Evolutionary conservation across 2,797 vertebrate species (phyloP).

Genomic region (Toxotes lorentzi): DNA sequence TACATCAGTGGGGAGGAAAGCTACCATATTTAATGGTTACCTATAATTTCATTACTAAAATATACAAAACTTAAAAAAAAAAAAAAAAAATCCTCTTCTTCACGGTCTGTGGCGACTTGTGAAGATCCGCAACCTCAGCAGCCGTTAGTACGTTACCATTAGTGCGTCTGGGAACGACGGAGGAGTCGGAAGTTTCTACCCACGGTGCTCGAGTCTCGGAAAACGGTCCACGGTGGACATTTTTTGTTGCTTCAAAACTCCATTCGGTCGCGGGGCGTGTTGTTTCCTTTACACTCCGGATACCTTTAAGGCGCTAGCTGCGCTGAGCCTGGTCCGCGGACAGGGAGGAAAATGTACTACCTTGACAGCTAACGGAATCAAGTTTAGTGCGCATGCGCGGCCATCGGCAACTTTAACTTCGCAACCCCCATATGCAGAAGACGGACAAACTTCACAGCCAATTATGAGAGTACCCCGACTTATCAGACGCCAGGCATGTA

Average conservation of each 20-base stretch:
- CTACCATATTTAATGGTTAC: constrained; percentile 16
- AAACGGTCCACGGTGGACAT: constrained; percentile 7
- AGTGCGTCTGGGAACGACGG: constrained; percentile 12
- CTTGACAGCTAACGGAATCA: constrained; percentile 78
- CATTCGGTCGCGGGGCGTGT: neutral
- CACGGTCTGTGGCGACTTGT: neutral
- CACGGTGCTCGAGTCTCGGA: constrained; percentile 15
- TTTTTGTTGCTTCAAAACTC: neutral
- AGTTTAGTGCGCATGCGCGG: constrained; percentile 73
- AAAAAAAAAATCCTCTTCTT: neutral
- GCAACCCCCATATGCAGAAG: constrained; percentile 34
- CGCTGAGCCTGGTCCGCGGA: constrained; percentile 21
- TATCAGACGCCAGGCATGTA: constrained; percentile 25
- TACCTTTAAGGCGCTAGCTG: neutral
- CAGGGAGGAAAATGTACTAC: constrained; percentile 35
- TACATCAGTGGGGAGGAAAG: neutral
- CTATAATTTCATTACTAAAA: neutral
- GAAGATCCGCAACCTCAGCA: neutral
- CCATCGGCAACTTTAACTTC: neutral
- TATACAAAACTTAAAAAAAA: neutral
- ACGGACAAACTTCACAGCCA: constrained; percentile 39
- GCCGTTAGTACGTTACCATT: constrained; percentile 16
- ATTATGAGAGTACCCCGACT: constrained; percentile 35
- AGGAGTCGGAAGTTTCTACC: constrained; percentile 12
- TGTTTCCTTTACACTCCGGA: neutral